These are phyloP conservation scores for Archegozetes longisetosus DNA, from an alignment of 1,140 invertebrate species.

Conservation along the genomic window DNA sequence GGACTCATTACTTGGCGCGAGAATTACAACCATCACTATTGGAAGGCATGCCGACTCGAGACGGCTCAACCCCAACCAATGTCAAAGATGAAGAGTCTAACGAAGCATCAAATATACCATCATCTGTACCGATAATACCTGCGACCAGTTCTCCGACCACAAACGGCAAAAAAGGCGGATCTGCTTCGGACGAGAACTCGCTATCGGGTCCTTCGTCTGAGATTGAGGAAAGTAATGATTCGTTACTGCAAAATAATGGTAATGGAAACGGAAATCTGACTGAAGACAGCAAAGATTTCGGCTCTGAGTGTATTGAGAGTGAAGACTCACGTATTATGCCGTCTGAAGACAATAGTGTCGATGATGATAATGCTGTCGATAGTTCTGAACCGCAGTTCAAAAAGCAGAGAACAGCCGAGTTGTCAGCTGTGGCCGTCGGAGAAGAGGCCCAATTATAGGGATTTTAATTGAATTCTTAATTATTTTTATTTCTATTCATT, in stretches of 20 bases:
- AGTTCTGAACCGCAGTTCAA: constrained; percentile 1
- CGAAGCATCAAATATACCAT: not conserved
- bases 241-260: not conserved
- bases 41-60: constrained; percentile 45
- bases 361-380: not conserved
- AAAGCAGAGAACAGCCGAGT: not conserved
- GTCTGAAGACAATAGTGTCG: constrained; percentile 6
- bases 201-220: not conserved
- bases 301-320: not conserved
- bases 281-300: not conserved
- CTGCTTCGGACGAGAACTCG: constrained; percentile 1
- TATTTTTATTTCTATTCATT: not conserved
- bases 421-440: not conserved
- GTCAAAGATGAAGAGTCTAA: not conserved
- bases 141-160: not conserved
- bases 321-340: not conserved
- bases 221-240: not conserved
- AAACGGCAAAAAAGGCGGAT: not conserved
- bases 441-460: not conserved
- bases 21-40: constrained; percentile 65
- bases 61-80: not conserved
- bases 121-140: not conserved
- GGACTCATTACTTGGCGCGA: constrained; percentile 70
- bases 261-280: not conserved
- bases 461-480: not conserved